A percentile compares a stretch with the other conserved stretches of the same genome.
These are phyloP conservation scores for Epinephelus moara DNA, from an alignment of 2,113 vertebrate species.

Conservation along the genomic window DNA sequence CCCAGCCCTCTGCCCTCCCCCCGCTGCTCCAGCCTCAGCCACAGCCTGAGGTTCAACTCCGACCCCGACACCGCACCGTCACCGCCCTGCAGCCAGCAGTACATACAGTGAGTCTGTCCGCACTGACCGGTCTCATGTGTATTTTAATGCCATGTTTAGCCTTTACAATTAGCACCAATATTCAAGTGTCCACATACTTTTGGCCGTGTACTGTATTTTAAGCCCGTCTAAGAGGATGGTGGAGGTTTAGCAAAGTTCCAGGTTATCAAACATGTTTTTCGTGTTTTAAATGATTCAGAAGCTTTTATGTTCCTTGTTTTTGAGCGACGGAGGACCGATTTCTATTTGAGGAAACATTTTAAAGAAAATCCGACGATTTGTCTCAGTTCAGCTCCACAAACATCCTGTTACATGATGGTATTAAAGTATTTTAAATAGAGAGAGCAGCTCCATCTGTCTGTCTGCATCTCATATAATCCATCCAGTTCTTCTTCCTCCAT, in stretches of 20 bases:
- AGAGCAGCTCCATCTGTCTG: not conserved
- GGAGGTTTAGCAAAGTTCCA: not conserved
- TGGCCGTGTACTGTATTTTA: not conserved
- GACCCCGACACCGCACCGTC: constrained; percentile 94
- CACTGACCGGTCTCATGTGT: too few species aligned
- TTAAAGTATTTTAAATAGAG: not conserved
- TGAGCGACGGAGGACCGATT: not conserved
- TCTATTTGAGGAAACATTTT: not conserved
- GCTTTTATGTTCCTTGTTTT: not conserved
- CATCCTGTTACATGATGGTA: not conserved
- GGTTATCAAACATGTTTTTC: not conserved
- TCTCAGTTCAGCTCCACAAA: too few species aligned
- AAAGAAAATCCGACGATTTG: not conserved
- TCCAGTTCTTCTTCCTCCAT: not conserved
- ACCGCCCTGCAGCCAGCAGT: constrained; percentile 93
- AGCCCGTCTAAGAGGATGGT: not conserved
- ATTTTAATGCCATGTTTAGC: too few species aligned
- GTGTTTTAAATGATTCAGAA: not conserved
- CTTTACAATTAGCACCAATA: not conserved
- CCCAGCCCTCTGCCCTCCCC: constrained; percentile 92
- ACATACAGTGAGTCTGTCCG: constrained; percentile 88
- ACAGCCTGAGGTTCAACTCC: constrained; percentile 93
- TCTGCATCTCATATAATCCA: not conserved
- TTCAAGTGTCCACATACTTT: not conserved
- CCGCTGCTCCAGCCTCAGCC: constrained; percentile 92